Evolutionary conservation across 2,797 vertebrate genomes (phyloP).

Genomic region (Silurus lanzhouensis): DNA sequence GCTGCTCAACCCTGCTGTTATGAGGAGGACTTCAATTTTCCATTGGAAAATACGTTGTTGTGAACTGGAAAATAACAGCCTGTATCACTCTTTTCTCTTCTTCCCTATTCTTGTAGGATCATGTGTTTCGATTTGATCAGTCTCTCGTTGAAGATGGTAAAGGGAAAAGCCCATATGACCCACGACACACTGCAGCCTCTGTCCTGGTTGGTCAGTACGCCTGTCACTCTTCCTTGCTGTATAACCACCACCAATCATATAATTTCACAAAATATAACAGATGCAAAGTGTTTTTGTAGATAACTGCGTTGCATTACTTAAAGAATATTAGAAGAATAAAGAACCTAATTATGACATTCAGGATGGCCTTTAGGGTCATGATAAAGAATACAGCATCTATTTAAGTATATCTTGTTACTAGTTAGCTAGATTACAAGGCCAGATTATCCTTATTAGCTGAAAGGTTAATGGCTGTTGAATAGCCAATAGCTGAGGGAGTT

Average conservation of each 20-base stretch:
- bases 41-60: constrained; percentile 7
- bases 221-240: background rate
- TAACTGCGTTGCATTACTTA: background rate
- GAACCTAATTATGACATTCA: too few species aligned
- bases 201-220: constrained; percentile 84
- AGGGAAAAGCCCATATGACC: constrained; percentile 94
- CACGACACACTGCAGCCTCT: constrained; percentile 84
- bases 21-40: constrained; percentile 20
- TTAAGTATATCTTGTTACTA: background rate
- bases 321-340: background rate
- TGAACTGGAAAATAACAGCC: constrained; percentile 17
- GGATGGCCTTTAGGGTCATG: background rate
- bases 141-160: constrained; percentile 85
- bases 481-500: background rate
- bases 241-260: background rate
- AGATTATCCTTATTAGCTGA: background rate
- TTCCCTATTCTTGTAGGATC: constrained; percentile 76
- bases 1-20: background rate
- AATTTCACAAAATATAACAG: background rate
- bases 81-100: constrained; percentile 5
- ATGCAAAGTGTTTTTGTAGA: background rate
- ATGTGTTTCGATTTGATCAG: constrained; percentile 82
- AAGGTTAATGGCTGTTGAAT: background rate
- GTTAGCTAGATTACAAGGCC: background rate
- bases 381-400: background rate